Conservation (phyloP, 2,888 invertebrate genomes). For the Conus canariensis region DNA sequence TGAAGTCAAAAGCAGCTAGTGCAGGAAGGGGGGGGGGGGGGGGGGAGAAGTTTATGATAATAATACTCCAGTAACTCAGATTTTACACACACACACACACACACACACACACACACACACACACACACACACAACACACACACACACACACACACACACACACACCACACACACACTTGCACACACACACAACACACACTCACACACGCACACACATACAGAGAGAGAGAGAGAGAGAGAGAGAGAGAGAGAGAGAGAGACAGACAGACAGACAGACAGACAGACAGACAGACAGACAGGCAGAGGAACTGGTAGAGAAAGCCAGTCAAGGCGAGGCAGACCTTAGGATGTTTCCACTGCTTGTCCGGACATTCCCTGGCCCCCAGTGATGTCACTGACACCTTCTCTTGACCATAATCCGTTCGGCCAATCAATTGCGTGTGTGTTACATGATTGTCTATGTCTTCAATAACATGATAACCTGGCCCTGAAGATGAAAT, state of each 20-base stretch:
- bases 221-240: background rate
- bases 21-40: too few species aligned
- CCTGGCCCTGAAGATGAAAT: background rate
- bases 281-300: background rate
- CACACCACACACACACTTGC: too few species aligned
- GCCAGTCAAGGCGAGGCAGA: background rate
- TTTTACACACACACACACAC: background rate
- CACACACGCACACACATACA: background rate
- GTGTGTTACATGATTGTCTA: background rate
- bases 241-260: background rate
- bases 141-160: background rate
- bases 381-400: background rate
- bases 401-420: background rate
- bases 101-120: constrained; percentile 10
- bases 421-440: background rate
- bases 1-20: too few species aligned
- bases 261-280: background rate
- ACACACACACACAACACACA: background rate
- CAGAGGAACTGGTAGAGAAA: background rate
- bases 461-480: background rate
- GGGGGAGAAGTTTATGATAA: too few species aligned
- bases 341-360: background rate
- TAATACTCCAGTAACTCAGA: too few species aligned
- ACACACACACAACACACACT: background rate
- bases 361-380: background rate